Base-by-base conservation (phyloP, 2,888 invertebrate genomes). In the Polylopha cassiicola region DNA sequence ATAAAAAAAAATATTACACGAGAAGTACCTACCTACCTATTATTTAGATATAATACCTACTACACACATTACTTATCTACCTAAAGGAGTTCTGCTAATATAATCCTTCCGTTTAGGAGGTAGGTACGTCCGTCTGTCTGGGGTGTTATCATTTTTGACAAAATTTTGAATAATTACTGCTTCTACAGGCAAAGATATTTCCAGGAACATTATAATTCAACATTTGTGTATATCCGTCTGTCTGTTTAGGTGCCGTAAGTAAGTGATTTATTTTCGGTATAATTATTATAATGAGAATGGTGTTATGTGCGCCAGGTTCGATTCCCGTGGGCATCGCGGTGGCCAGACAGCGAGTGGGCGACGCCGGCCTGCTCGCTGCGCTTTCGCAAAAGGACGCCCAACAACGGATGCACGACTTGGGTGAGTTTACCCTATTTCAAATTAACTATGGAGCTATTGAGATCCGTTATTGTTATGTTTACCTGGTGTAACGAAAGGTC, bases 301-400 rank as follows among this genome's bases (percentile, higher is more conserved):
- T 10, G 5, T 27, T 14, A 17, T 26, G 21, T 23, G 7, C 20
- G n/a, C 4, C 69, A 76, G 87, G 87, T 62, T 87, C 87, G 29
- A 94, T 94, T 71, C 94, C 94, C 53, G 92, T 95, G 53, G 94
- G 94, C 43, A 94, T 95, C 55, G 94, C 94, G 17, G 92, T 94
- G 48, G 94, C 94, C 30, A 87, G 94, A 50, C 94, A 94, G 69
- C 87, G 94, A 60, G 87, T 89, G 47, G 91, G 90, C 58, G 90
- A 89, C 56, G 88, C 89, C 21, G 85, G 87, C 44, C 79, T 87
- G 15, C 88, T 85, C 33, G 87, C 88, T 24, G 87, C 87, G 23
- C 80, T 88, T 39, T 81, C 88, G 13, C 87, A 87, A 51, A 84
- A 88, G 59, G 88, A 88, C 63, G 87, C 79, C 55, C 77, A 87